phyloP scores from a whole-genome alignment of 92 coral and sea anemone genomes.

The Bergia puertoricense region DNA sequence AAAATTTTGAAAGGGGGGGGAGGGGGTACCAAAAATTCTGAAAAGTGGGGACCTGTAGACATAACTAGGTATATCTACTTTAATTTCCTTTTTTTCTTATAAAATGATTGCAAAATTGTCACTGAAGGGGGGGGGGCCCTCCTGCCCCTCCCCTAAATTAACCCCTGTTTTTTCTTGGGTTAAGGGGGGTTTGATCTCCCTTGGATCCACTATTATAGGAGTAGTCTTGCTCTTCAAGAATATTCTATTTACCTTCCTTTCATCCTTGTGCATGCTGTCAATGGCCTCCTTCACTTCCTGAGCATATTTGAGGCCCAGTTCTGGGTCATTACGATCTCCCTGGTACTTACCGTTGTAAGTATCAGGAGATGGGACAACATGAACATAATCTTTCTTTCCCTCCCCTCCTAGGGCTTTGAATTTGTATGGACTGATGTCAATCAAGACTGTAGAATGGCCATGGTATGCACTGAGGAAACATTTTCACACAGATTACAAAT shows the following conservation, averaged over 20 bases:
- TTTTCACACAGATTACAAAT: not conserved
- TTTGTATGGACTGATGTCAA: constrained; percentile 93
- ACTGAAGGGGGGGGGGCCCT: no score
- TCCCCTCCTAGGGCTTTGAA: constrained; percentile 67
- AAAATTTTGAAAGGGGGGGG: no score
- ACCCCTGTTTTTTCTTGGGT: no score
- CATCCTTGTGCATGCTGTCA: constrained; percentile 73
- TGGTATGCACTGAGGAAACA: constrained; percentile 84
- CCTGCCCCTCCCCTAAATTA: no score
- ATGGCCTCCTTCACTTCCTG: constrained; percentile 79
- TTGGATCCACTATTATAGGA: no score
- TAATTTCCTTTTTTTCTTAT: no score
- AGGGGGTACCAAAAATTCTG: no score
- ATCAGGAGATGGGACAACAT: constrained; percentile 85
- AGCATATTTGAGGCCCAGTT: constrained; percentile 85
- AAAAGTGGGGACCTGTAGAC: no score
- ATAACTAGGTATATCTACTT: no score
- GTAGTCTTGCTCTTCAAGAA: not conserved
- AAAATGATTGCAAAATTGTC: no score
- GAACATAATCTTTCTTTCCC: constrained; percentile 86
- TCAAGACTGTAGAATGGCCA: constrained; percentile 87
- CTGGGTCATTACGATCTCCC: constrained; percentile 71
- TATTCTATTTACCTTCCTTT: constrained; percentile 65
- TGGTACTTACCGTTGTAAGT: constrained; percentile 88
- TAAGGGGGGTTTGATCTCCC: not conserved